These are phyloP conservation scores for Syrphus vitripennis DNA, from an alignment of 2,888 invertebrate species.

Conservation along the genomic window DNA sequence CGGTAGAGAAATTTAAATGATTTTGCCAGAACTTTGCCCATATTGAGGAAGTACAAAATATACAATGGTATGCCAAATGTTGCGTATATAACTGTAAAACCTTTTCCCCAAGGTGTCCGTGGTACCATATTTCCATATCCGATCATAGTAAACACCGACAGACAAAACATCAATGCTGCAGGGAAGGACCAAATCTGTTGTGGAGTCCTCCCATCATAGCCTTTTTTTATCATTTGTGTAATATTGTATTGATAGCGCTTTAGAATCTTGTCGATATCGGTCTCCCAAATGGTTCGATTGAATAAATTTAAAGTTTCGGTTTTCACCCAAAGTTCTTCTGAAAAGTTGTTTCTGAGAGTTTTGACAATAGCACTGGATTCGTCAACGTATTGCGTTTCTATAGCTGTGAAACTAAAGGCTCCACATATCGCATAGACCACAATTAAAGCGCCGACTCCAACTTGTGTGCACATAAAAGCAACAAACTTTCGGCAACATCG, in stretches of 20 bases:
- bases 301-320: constrained; percentile 87
- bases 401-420: constrained; percentile 90
- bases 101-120: constrained; percentile 91
- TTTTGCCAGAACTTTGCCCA: constrained; percentile 92
- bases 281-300: constrained; percentile 85
- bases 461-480: constrained; percentile 96
- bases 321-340: constrained; percentile 86
- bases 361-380: constrained; percentile 83
- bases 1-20: constrained; percentile 91
- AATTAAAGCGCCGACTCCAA: constrained; percentile 93
- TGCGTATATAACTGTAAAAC: constrained; percentile 92
- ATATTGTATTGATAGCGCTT: constrained; percentile 87
- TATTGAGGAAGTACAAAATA: constrained; percentile 92
- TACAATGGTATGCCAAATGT: constrained; percentile 94
- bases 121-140: constrained; percentile 95
- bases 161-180: constrained; percentile 92
- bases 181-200: constrained; percentile 92
- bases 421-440: constrained; percentile 94
- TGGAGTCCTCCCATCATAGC: constrained; percentile 87
- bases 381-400: constrained; percentile 85
- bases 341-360: constrained; percentile 83
- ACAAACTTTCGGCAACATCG: constrained; percentile 92
- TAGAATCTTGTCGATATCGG: constrained; percentile 84
- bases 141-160: constrained; percentile 95
- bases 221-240: constrained; percentile 85